Percentiles rank a stretch among this genome's conserved stretches.
Evolutionary conservation across 2,888 invertebrate species (phyloP).

Genomic region (Amphipyra berbera): DNA sequence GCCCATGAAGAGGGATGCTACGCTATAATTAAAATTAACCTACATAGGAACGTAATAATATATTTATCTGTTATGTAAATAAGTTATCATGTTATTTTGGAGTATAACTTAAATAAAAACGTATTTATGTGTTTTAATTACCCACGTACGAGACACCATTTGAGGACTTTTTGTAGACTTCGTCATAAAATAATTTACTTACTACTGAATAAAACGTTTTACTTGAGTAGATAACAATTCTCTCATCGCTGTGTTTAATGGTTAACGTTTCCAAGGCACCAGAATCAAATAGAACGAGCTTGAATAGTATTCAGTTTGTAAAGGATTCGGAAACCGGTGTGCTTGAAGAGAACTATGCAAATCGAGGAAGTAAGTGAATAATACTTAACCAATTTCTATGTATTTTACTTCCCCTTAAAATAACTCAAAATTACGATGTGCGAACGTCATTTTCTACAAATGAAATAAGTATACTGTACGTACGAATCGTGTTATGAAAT

Average conservation of each 20-base stretch:
- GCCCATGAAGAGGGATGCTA: constrained; percentile 15
- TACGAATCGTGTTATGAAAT: constrained; percentile 9
- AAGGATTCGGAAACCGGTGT: background rate
- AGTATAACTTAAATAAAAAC: background rate
- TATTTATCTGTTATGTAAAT: constrained; percentile 5
- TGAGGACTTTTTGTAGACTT: no score
- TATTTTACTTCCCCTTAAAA: background rate
- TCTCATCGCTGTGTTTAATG: background rate
- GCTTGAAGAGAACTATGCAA: constrained; percentile 2
- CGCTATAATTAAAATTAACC: constrained; percentile 52
- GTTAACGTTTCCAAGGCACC: background rate
- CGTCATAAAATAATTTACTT: no score
- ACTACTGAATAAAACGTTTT: background rate
- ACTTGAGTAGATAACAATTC: background rate
- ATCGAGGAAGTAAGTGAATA: background rate
- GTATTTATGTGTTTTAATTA: background rate
- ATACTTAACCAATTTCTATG: background rate
- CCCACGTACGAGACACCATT: no score
- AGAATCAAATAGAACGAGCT: constrained; percentile 3
- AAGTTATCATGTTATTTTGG: constrained; percentile 5
- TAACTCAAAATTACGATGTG: background rate
- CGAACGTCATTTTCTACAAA: background rate
- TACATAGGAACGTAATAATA: constrained; percentile 9
- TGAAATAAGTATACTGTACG: background rate
- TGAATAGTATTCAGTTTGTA: background rate